phyloP scores from a whole-genome alignment of 2,888 invertebrate species.

The Villa cingulata region DNA sequence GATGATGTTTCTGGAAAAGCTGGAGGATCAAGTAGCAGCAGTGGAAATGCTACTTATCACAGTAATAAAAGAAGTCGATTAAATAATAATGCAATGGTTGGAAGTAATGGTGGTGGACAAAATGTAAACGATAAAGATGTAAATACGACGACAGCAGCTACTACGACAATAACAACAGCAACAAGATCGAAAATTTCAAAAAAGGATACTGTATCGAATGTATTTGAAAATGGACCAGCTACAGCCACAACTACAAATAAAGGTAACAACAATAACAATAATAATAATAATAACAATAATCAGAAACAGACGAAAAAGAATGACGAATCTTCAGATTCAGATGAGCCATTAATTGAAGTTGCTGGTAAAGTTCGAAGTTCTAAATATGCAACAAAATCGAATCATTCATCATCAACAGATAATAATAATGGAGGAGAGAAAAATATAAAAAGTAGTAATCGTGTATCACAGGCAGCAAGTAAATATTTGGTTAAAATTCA shows the following conservation, averaged over 20 bases:
- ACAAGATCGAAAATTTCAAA: conserved; percentile 2
- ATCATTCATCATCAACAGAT: background rate
- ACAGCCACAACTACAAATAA: background rate
- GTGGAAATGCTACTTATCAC: conserved; percentile 54
- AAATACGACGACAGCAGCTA: conserved; percentile 1
- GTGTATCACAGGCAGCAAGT: conserved; percentile 7
- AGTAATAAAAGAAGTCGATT: conserved; percentile 23
- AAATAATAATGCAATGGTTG: conserved; percentile 17
- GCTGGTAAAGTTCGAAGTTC: conserved; percentile 48
- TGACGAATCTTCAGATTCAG: conserved; percentile 64
- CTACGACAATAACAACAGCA: conserved; percentile 2
- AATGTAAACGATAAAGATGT: conserved; percentile 6
- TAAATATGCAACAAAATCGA: conserved; percentile 15
- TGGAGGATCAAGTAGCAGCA: conserved; percentile 40
- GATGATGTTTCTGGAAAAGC: background rate
- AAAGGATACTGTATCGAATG: background rate
- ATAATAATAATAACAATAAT: background rate
- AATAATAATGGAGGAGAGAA: conserved; percentile 4
- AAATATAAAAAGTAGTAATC: conserved; percentile 12
- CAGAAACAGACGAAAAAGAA: conserved; percentile 16
- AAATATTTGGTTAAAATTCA: background rate
- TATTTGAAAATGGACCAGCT: too few species aligned
- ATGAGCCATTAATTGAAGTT: conserved; percentile 62
- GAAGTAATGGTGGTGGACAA: conserved; percentile 1
- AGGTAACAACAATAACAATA: background rate